Evolutionary conservation across 1,140 invertebrate genomes (phyloP), one percentile per base, ranked within the genome.

Genomic region (Pemphigus obesinymphae): DNA sequence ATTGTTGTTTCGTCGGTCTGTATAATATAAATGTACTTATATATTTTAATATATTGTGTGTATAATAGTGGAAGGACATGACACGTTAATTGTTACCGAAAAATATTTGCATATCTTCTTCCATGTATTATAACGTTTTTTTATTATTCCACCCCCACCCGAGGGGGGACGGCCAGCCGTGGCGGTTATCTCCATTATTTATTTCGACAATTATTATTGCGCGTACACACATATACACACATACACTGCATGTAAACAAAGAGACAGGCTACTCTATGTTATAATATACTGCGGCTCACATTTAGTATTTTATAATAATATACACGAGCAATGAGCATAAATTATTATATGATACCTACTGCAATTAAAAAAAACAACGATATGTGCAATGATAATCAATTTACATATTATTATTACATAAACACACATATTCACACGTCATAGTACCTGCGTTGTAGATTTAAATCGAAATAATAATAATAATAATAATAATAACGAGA

Each of bases 11-110:
- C n/a, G 50, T 23, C 10, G 10, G 31, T 68, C 17, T 40, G 13
- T 70, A 37, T 63, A 26, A 8, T 29, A 20, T 70, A 17, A 2
- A 10, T 68, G n/a, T 43, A 70, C 34, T 26, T 23, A 26, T 8
- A 66, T 66, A 31, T 61, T 61, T n/a, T n/a, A n/a, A n/a, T n/a
- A n/a, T n/a, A n/a, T n/a, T n/a, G n/a, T n/a, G n/a, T n/a, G n/a
- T 31, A 29, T 15, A 31, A 66, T 20, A 20, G 61, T 7, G 29
- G 23, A 11, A 66, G 20, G 10, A 68, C 66, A 43, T 43, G 66
- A 43, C 34, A 61, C 75, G 75, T 43, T 78, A 78, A 78, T 78
- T 61, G 75, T 78, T 43, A 78, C 75, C n/a, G 23, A 78, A 78
- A 78, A 26, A 34, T 78, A 78, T 78, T 78, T 61, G 75, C 75